Evolutionary conservation across 2,113 vertebrate species (phyloP), one percentile per base, ranked within the genome.

Genomic region (Perca fluviatilis): DNA sequence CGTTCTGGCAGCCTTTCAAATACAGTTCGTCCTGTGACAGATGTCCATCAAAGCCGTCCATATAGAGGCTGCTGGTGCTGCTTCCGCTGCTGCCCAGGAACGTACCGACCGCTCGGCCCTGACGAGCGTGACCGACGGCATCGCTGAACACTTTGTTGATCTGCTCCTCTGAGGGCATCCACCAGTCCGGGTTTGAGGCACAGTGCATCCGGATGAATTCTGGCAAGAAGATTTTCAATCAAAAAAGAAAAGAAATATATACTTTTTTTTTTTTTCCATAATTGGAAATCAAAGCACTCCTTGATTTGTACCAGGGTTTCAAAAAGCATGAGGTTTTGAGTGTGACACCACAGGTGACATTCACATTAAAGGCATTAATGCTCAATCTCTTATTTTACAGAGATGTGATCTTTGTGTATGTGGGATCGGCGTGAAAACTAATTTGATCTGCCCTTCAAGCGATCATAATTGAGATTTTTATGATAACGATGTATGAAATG

Each of bases 181-280:
- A 99, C 98, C 98, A 99, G 94, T 99, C 98, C 0, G 97, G 97
- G 93, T 99, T 99, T 87, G 98, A 99, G 82, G 97, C 98, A 83
- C 98, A 99, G 77, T 99, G 98, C 98, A 99, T 98, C 93, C 98
- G 97, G 96, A 99, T 99, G 94, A 99, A 99, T 93, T 99, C 98
- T 99, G 96, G 71, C 71, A 25, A 46, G 16, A 63, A 71, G 33
- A 84, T 47, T 64, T 40, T 0, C 0, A 36, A 63, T 51, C 7
- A 6, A 53, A 36, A 27, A 25, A 10, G 27, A 46, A 16, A 16
- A 25, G 3, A 54, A 46, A 66, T 4, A 5, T 33, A 33, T 5
- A 33, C 7, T 19, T 18, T 43, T 60, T 30, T 33, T 3, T 19
- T 18, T 43, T 60, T 30, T 33, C 1, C 46, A 7, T 43, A 43